Conservation (phyloP, 2,888 invertebrate species). For the Podabrus alpinus region DNA sequence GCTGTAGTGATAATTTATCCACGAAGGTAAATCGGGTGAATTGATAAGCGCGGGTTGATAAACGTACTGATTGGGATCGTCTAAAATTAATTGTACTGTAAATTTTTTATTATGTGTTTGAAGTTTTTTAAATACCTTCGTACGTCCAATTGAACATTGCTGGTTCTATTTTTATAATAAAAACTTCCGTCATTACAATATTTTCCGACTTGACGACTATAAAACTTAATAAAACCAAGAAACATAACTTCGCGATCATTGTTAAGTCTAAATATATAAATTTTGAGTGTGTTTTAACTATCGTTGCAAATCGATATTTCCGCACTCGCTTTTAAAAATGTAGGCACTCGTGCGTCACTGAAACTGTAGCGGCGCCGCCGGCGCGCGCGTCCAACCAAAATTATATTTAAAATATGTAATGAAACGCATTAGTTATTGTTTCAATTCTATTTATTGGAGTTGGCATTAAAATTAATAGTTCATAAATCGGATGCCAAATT, state of each 20-base stretch:
- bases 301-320: neutral
- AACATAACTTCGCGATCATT: conserved; percentile 4
- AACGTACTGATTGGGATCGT: conserved; percentile 65
- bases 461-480: too few relatives aligned
- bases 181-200: conserved; percentile 74
- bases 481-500: too few relatives aligned
- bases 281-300: neutral
- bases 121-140: conserved; percentile 60
- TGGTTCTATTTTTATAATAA: conserved; percentile 77
- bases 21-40: conserved; percentile 82
- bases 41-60: conserved; percentile 77
- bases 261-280: neutral
- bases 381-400: neutral
- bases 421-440: too few relatives aligned
- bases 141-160: conserved; percentile 81
- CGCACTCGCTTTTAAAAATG: neutral
- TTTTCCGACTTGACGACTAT: conserved; percentile 49
- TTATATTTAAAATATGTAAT: neutral
- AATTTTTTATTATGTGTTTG: neutral
- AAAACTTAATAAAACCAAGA: conserved; percentile 1
- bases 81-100: conserved; percentile 47
- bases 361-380: neutral
- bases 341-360: neutral
- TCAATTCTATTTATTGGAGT: too few relatives aligned
- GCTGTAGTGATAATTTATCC: conserved; percentile 85